Evolutionary conservation across 1,140 invertebrate genomes (phyloP).

Genomic region (Littorina saxatilis): DNA sequence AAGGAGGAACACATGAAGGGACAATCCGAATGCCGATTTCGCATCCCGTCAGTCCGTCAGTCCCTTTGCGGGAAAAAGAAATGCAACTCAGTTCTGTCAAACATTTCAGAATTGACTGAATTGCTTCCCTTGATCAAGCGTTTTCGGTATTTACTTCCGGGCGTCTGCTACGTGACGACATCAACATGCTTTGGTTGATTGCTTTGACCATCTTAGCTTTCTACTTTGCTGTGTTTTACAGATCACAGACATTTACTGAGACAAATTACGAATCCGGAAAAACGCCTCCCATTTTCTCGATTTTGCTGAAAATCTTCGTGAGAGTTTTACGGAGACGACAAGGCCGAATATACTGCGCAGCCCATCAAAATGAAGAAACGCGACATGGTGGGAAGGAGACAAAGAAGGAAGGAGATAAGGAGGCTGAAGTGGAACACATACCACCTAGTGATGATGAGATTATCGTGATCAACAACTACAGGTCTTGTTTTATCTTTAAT

Average conservation of each 20-base stretch:
- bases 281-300: background rate
- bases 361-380: background rate
- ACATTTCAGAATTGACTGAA: no score
- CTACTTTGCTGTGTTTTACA: background rate
- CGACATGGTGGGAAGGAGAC: no score
- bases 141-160: background rate
- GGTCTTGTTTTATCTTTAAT: background rate
- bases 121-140: no score
- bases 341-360: background rate
- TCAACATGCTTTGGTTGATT: background rate
- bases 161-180: background rate
- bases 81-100: no score
- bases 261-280: background rate
- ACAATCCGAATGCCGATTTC: no score
- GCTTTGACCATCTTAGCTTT: background rate
- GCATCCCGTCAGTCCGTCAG: no score
- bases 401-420: background rate
- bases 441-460: slow-evolving; percentile 5
- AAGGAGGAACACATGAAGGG: no score
- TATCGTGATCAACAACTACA: slow-evolving; percentile 18
- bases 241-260: background rate
- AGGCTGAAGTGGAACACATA: background rate
- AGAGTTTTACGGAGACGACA: slow-evolving; percentile 1
- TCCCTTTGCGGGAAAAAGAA: no score
- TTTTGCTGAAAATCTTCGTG: background rate